These are phyloP conservation scores for Cyanocitta stelleri DNA, from an alignment of 2,113 vertebrate species.

Conservation along the genomic window DNA sequence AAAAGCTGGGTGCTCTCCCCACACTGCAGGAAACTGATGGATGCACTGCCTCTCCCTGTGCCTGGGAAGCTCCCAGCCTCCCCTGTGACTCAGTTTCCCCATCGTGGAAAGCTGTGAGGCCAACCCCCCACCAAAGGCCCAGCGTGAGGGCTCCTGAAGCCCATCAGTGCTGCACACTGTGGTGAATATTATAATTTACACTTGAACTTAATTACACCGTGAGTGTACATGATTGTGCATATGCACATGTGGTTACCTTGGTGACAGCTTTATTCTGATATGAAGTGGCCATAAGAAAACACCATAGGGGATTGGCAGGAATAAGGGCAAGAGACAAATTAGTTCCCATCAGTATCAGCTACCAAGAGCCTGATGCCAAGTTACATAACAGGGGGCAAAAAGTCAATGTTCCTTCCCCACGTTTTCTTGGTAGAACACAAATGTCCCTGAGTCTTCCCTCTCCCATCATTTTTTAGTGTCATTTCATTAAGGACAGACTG, in stretches of 20 bases:
- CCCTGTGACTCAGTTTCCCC: not conserved
- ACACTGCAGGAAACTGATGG: not conserved
- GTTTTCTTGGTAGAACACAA: not conserved
- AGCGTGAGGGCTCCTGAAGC: not conserved
- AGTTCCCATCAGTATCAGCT: slow-evolving; percentile 36
- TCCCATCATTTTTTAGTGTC: slow-evolving; percentile 38
- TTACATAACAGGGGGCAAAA: not conserved
- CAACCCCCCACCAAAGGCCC: not conserved
- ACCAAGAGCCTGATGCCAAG: not conserved
- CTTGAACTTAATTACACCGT: slow-evolving; percentile 15
- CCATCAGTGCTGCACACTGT: not conserved
- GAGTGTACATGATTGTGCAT: not conserved
- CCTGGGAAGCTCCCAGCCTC: not conserved
- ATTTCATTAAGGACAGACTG: slow-evolving; percentile 64
- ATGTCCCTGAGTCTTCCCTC: slow-evolving; percentile 13
- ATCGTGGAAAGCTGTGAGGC: not conserved
- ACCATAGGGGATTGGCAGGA: slow-evolving; percentile 47
- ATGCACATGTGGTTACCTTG: slow-evolving; percentile 51
- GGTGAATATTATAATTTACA: not conserved
- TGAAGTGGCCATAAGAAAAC: not conserved
- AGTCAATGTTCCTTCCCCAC: not conserved
- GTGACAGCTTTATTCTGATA: slow-evolving; percentile 46
- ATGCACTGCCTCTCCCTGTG: not conserved
- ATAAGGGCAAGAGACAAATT: slow-evolving; percentile 48
- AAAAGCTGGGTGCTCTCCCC: not conserved